Conservation (phyloP, 2,113 vertebrate genomes). For the Sander vitreus region DNA sequence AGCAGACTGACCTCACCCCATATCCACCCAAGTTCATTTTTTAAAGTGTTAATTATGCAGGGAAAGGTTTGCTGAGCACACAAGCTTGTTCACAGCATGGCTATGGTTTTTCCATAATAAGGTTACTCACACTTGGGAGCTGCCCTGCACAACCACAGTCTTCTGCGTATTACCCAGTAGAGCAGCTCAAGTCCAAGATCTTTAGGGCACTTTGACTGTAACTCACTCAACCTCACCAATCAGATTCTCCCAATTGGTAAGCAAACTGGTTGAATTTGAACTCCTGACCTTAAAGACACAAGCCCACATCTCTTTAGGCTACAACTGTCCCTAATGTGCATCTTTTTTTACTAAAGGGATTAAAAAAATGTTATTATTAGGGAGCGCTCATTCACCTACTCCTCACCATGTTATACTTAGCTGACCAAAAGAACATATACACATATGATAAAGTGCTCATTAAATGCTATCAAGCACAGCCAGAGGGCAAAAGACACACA, state of each 20-base stretch:
- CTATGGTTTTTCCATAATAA: slow-evolving; percentile 34
- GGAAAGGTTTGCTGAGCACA: slow-evolving; percentile 57
- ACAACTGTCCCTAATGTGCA: slow-evolving; percentile 21
- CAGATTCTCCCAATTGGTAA: slow-evolving; percentile 25
- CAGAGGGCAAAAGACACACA: slow-evolving; percentile 30
- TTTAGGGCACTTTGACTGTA: slow-evolving; percentile 21
- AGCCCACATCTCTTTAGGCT: slow-evolving; percentile 29
- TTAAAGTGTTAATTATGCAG: slow-evolving; percentile 57
- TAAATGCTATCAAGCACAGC: slow-evolving; percentile 57
- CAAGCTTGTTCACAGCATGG: slow-evolving; percentile 17
- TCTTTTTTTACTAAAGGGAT: background rate
- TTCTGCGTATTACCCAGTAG: slow-evolving; percentile 32
- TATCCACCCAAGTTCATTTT: slow-evolving; percentile 44
- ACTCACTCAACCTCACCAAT: slow-evolving; percentile 30
- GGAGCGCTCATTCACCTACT: slow-evolving; percentile 36
- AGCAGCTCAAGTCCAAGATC: slow-evolving; percentile 33
- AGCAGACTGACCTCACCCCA: slow-evolving; percentile 48
- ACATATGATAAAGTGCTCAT: slow-evolving; percentile 53
- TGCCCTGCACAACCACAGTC: slow-evolving; percentile 29
- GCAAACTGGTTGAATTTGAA: slow-evolving; percentile 36
- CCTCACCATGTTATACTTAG: slow-evolving; percentile 1
- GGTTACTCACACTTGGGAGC: slow-evolving; percentile 61
- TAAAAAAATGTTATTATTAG: slow-evolving; percentile 30
- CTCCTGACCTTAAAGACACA: slow-evolving; percentile 41
- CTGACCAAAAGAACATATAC: slow-evolving; percentile 42